Conservation (phyloP, 2,113 vertebrate genomes). For the Ctenomys sociabilis region DNA sequence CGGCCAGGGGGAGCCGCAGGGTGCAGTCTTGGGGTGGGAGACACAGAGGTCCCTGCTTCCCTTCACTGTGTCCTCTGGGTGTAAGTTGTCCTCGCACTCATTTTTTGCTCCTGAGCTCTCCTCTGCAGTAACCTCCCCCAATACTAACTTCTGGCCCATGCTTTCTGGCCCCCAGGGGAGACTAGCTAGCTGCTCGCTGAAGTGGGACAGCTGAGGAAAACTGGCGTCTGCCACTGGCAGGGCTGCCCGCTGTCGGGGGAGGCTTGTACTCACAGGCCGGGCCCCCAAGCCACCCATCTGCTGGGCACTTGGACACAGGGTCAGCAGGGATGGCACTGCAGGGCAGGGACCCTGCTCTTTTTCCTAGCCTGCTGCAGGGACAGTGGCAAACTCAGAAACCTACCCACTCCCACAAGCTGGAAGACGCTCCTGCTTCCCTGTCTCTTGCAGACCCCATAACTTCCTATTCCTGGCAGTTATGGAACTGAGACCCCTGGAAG, state of each 20-base stretch:
- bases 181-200: neutral
- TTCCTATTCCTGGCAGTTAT: neutral
- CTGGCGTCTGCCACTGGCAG: neutral
- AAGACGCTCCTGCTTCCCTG: neutral
- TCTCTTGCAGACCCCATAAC: neutral
- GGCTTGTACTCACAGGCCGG: neutral
- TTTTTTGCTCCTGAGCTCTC: neutral
- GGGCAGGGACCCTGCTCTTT: neutral
- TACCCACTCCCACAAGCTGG: no score
- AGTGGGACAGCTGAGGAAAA: constrained; percentile 47
- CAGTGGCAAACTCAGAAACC: neutral
- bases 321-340: neutral
- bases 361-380: neutral
- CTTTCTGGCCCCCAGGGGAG: neutral
- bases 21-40: neutral
- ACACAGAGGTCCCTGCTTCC: neutral
- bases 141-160: constrained; percentile 1
- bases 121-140: neutral
- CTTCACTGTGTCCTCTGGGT: neutral
- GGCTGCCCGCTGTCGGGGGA: neutral
- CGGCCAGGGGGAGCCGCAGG: neutral
- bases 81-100: neutral
- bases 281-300: no score
- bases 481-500: neutral
- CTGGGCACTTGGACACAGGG: neutral